Conservation (phyloP, 2,113 vertebrate species). For the Girardinichthys multiradiatus region DNA sequence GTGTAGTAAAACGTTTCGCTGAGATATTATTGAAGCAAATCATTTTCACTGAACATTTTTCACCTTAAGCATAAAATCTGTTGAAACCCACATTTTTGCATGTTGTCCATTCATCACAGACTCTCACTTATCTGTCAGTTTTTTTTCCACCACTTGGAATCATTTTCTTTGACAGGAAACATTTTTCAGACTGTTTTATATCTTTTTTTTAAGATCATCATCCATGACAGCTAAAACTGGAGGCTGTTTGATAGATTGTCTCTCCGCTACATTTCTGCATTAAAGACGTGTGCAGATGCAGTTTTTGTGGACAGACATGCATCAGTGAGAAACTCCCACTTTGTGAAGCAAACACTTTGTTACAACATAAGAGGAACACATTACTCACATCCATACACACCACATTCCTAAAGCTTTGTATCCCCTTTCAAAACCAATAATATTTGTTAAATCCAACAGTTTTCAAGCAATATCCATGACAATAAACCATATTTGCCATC, state of each 20-base stretch:
- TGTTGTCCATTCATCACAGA: constrained; percentile 6
- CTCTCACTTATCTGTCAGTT: background rate
- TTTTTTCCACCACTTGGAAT: constrained; percentile 3
- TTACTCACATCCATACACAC: too few species aligned
- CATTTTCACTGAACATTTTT: background rate
- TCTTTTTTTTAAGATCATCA: background rate
- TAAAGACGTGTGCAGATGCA: background rate
- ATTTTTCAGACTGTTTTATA: background rate
- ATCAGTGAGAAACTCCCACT: background rate
- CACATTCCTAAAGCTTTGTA: background rate
- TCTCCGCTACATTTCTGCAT: background rate
- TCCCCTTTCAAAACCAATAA: background rate
- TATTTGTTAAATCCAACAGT: background rate
- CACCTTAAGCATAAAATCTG: constrained; percentile 4
- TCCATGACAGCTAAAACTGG: constrained; percentile 15
- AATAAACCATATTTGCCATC: too few species aligned
- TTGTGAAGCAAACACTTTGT: background rate
- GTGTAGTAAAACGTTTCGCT: background rate
- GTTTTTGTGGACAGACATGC: constrained; percentile 1
- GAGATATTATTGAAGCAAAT: background rate
- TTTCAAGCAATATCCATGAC: background rate
- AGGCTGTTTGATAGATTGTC: constrained; percentile 24
- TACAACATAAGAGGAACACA: background rate
- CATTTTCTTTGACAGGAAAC: constrained; percentile 17
- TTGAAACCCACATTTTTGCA: constrained; percentile 5